Evolutionary conservation across 2,888 invertebrate species (phyloP), one percentile per base, ranked within the genome.

Genomic region (Schrankia costaestrigalis): DNA sequence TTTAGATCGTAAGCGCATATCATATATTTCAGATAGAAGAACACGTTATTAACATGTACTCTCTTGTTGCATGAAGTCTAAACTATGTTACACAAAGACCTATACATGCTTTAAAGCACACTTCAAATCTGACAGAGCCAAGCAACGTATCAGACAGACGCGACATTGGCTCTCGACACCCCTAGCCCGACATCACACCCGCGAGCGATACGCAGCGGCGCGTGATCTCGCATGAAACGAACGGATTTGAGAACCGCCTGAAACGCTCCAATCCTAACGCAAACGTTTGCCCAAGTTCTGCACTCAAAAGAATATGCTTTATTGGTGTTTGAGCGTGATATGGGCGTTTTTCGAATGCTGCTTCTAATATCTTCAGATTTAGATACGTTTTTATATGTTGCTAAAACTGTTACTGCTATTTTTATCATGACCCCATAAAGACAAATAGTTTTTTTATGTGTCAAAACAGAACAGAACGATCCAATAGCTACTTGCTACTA

Each of bases 181-280:
- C 56, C 56, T 55, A 30, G 26, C 19, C 24, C 36, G 33, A 43
- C 51, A 50, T 42, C 50, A 44, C 41, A 56, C 47, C 64, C 57
- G 56, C 54, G 47, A 44, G 62, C 63, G 71, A 72, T 72, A 77
- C 75, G 78, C 75, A 69, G 52, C 56, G 67, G 75, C 64, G 72
- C 83, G 82, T 84, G 84, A 69, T 66, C 63, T 45, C 66, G 82
- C 84, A 84, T 83, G 62, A 60, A 64, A 62, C 67, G 39, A 38
- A 51, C 55, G 80, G 84, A 81, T 84, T 80, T 78, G 56, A 59
- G 57, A 34, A 54, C 58, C 63, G 65, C 64, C 71, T 64, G 66
- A 71, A 75, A 69, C 63, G 64, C 47, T 59, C 63, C 70, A 68
- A 78, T 78, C 71, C 74, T 52, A 74, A 57, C 41, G 71, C 76